Percentiles rank a stretch among this genome's conserved stretches.
Evolutionary conservation across 2,888 invertebrate genomes (phyloP).

Genomic region (Phortica magna): DNA sequence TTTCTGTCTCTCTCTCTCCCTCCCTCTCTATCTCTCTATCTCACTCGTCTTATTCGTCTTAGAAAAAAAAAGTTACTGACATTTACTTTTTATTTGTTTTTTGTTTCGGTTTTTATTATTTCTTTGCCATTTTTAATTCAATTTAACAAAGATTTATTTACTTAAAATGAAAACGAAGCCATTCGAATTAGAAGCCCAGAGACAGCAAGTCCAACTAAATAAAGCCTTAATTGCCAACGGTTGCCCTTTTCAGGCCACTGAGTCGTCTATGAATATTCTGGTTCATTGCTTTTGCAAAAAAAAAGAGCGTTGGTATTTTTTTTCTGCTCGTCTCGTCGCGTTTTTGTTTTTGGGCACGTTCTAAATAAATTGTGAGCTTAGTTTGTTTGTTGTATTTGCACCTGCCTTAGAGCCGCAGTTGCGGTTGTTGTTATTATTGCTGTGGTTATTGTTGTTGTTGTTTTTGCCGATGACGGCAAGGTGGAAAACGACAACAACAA

Average conservation of each 20-base stretch:
- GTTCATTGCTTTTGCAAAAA: conserved; percentile 17
- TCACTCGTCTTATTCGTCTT: background rate
- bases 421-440: conserved; percentile 18
- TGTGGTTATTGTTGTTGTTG: background rate
- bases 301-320: background rate
- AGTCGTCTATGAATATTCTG: conserved; percentile 21
- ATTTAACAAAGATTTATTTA: conserved; percentile 27
- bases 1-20: background rate
- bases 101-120: background rate
- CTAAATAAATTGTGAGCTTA: conserved; percentile 50
- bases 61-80: conserved; percentile 4
- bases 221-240: conserved; percentile 52
- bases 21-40: too few species aligned
- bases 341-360: conserved; percentile 50
- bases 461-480: conserved; percentile 1
- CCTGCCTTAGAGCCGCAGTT: conserved; percentile 54
- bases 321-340: conserved; percentile 1
- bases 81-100: conserved; percentile 9
- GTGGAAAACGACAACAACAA: conserved; percentile 9
- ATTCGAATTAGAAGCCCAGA: background rate
- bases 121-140: background rate
- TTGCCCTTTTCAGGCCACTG: conserved; percentile 32
- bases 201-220: conserved; percentile 39
- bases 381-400: conserved; percentile 45
- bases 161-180: background rate